Evolutionary conservation across 1,140 invertebrate genomes (phyloP), one percentile per base, ranked within the genome.

Genomic region (Whitmania pigra): DNA sequence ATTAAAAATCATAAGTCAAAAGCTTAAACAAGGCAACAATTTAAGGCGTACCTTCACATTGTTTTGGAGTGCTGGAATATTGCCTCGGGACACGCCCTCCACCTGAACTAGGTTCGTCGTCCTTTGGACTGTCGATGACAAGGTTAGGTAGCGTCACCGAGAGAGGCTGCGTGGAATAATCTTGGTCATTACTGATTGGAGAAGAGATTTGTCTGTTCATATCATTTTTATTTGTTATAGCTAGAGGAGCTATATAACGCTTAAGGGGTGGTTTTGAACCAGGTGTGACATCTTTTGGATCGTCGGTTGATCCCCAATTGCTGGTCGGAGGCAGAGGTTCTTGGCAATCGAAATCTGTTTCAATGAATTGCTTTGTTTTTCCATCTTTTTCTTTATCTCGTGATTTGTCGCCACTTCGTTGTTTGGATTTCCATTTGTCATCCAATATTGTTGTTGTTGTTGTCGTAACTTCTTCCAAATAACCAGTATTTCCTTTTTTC

Each of bases 61-160:
- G 29, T 15, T 63, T 63, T 31, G 57, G 29, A 31, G 22, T 22
- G 22, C 29, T 31, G 22, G 57, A 63, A 63, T 63, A 63, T 63
- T 31, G 57, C 57, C 57, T 63, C 22, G 57, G 57, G 29, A 63
- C 57, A 31, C 29, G 57, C 9, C 57, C 57, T 13, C 57, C 57
- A n/a, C 57, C 29, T 22, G 18, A 25, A 22, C 11, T 63, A 13
- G 11, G 9, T 63, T 63, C 57, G 11, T 25, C 29, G 2, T 63
- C 29, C 18, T 22, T 63, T 63, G 22, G 22, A 22, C 22, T 31
- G 57, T 25, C 57, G 22, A 31, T 63, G 22, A 25, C 29, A 13
- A 63, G 57, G 22, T 22, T 25, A 13, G 57, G 22, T 18, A 63
- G 15, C 9, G 22, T 22, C 13, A 25, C 22, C 1, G 57, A 31